Conservation (phyloP, 2,888 invertebrate species). For the Aleiodes leptofemur region DNA sequence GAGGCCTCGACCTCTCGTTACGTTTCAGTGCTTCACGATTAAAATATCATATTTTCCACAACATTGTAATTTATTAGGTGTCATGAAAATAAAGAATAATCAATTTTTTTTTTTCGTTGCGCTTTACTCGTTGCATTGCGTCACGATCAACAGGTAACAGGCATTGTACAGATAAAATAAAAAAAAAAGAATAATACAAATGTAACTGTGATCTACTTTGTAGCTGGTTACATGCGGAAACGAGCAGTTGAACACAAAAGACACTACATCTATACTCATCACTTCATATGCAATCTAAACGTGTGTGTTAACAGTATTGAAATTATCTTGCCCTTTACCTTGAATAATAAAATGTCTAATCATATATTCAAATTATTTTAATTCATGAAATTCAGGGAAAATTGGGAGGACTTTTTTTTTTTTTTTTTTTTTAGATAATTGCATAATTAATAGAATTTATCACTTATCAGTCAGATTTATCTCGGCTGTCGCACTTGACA, state of each 20-base stretch:
- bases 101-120: neutral
- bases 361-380: neutral
- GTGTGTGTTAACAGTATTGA: slow-evolving; percentile 36
- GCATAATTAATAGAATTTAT: neutral
- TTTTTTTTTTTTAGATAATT: slow-evolving; percentile 11
- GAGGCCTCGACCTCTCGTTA: no score
- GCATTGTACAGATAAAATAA: neutral
- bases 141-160: neutral
- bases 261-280: slow-evolving; percentile 32
- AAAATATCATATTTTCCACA: no score
- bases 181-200: slow-evolving; percentile 11
- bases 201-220: slow-evolving; percentile 40
- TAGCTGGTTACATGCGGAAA: slow-evolving; percentile 44
- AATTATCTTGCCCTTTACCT: slow-evolving; percentile 41
- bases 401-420: neutral
- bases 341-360: slow-evolving; percentile 33
- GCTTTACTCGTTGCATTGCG: neutral
- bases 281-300: slow-evolving; percentile 31
- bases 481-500: no score
- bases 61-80: no score
- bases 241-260: slow-evolving; percentile 46
- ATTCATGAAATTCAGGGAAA: no score
- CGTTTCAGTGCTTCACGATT: no score
- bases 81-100: neutral
- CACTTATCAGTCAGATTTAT: no score